Evolutionary conservation across 2,797 vertebrate genomes (phyloP).

Genomic region (Otolemur crassicaudatus): DNA sequence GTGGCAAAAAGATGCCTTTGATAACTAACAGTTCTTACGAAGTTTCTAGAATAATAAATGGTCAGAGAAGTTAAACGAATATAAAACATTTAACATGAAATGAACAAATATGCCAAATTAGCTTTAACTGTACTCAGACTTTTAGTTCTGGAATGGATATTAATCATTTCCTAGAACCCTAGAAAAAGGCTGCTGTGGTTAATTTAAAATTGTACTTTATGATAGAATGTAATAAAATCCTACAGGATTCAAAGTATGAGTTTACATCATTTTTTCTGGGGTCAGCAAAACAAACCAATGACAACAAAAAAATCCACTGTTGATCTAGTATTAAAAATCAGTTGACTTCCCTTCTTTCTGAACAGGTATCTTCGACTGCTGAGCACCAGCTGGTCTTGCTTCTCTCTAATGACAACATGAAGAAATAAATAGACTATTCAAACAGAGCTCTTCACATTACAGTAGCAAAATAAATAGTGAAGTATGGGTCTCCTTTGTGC

Average conservation of each 20-base stretch:
- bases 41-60: conserved; percentile 12
- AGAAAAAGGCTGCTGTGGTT: conserved; percentile 46
- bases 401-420: conserved; percentile 13
- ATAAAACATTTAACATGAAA: conserved; percentile 54
- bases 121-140: conserved; percentile 64
- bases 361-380: conserved; percentile 51
- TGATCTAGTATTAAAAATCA: conserved; percentile 81
- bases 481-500: conserved; percentile 30
- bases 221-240: conserved; percentile 28
- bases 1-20: background rate
- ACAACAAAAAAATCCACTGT: conserved; percentile 1
- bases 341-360: conserved; percentile 68
- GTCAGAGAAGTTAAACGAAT: conserved; percentile 47
- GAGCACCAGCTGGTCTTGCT: conserved; percentile 7
- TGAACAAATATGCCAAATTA: conserved; percentile 55
- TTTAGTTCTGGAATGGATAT: conserved; percentile 36
- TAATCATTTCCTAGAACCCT: conserved; percentile 28
- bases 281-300: conserved; percentile 64
- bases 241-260: conserved; percentile 35
- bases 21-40: conserved; percentile 27
- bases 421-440: conserved; percentile 74
- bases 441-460: conserved; percentile 67
- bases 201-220: conserved; percentile 74
- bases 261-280: conserved; percentile 57
- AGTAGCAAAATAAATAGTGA: conserved; percentile 75